A percentile compares a stretch with the other conserved stretches of the same genome.
Evolutionary conservation across 2,888 invertebrate genomes (phyloP).

Genomic region (Pristionchus maxplancki): DNA sequence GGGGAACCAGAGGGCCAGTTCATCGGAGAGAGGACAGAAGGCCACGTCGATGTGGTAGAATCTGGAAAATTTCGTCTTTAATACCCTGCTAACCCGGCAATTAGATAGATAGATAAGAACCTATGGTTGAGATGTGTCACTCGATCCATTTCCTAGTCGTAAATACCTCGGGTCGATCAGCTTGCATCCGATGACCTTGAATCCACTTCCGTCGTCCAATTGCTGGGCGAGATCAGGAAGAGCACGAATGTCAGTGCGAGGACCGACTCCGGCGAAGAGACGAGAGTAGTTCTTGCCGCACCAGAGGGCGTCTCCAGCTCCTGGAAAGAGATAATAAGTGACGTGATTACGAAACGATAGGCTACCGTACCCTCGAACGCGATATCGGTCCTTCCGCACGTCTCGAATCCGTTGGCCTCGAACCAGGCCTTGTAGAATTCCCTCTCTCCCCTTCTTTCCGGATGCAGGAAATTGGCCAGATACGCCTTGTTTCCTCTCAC

Average conservation of each 20-base stretch:
- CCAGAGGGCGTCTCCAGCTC: constrained; percentile 75
- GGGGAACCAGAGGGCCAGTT: constrained; percentile 73
- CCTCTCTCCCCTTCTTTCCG: constrained; percentile 74
- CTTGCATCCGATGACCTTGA: constrained; percentile 71
- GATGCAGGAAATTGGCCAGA: constrained; percentile 74
- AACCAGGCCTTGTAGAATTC: constrained; percentile 63
- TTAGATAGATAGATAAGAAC: neutral
- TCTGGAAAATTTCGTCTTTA: constrained; percentile 55
- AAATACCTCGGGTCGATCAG: constrained; percentile 73
- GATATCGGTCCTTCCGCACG: constrained; percentile 67
- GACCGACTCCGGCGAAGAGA: constrained; percentile 75
- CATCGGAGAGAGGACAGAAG: constrained; percentile 74
- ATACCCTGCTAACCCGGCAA: neutral
- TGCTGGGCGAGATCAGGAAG: constrained; percentile 67
- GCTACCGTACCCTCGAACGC: constrained; percentile 73
- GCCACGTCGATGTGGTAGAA: constrained; percentile 77
- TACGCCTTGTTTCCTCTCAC: constrained; percentile 73
- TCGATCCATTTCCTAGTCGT: neutral
- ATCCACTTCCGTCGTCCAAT: constrained; percentile 65
- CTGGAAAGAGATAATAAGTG: neutral
- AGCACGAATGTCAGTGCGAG: constrained; percentile 73
- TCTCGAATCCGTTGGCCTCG: constrained; percentile 70
- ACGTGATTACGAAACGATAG: too few species aligned
- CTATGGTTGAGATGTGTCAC: neutral
- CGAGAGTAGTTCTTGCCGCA: constrained; percentile 66